A percentile compares a stretch with the other conserved stretches of the same genome.
These are phyloP conservation scores for Drosophila oshimai DNA, from an alignment of 1,140 invertebrate genomes.

Conservation along the genomic window DNA sequence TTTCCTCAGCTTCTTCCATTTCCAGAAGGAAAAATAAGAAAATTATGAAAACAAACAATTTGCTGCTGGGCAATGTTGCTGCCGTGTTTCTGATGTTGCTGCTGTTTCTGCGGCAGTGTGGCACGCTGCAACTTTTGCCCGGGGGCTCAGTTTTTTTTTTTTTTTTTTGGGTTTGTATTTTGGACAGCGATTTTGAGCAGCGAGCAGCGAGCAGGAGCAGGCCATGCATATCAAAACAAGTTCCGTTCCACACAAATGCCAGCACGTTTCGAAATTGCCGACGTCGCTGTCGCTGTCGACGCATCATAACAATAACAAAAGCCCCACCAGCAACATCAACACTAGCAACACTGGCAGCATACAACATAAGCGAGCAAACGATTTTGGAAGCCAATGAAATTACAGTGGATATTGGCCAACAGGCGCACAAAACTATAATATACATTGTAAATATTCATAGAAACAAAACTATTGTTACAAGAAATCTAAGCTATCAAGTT, in stretches of 20 bases:
- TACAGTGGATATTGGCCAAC: neutral
- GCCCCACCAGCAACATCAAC: slow-evolving; percentile 16
- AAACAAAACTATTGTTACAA: too few relatives aligned
- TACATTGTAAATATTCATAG: too few relatives aligned
- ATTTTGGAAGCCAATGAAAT: slow-evolving; percentile 36
- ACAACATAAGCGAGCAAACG: slow-evolving; percentile 39
- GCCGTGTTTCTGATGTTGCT: too few relatives aligned
- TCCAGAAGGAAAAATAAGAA: slow-evolving; percentile 45
- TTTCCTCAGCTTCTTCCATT: neutral
- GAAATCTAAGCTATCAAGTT: too few relatives aligned
- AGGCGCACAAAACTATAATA: neutral
- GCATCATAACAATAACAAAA: slow-evolving; percentile 79
- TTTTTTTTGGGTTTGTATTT: slow-evolving; percentile 9
- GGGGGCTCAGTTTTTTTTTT: slow-evolving; percentile 26
- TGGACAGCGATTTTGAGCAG: slow-evolving; percentile 18
- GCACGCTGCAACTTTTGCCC: slow-evolving; percentile 55
- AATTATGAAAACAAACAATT: slow-evolving; percentile 75
- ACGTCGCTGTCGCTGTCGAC: slow-evolving; percentile 34
- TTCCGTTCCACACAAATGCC: slow-evolving; percentile 79
- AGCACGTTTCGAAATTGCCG: slow-evolving; percentile 74
- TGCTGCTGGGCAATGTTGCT: slow-evolving; percentile 34
- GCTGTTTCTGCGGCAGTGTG: too few relatives aligned
- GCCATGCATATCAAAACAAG: slow-evolving; percentile 75
- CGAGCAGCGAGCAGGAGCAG: slow-evolving; percentile 24
- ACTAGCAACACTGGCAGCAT: slow-evolving; percentile 21